Conservation (phyloP, 2,113 vertebrate species). For the Cinclus mexicanus region DNA sequence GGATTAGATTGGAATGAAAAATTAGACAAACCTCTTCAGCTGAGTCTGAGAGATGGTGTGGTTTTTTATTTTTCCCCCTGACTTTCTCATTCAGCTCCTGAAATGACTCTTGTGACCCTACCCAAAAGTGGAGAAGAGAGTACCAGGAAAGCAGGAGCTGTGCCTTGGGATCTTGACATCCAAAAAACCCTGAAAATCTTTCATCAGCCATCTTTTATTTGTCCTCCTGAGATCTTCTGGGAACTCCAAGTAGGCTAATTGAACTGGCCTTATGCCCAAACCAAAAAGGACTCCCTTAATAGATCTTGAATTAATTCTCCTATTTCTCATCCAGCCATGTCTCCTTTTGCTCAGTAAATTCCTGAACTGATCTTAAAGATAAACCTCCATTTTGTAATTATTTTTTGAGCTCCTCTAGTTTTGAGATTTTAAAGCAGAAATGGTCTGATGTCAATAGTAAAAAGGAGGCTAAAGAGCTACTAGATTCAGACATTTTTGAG, state of each 20-base stretch:
- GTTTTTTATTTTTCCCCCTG: fast-evolving
- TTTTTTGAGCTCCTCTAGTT: not conserved
- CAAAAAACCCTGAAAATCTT: not conserved
- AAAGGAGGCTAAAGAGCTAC: not conserved
- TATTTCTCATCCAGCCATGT: not conserved
- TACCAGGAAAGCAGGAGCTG: not conserved
- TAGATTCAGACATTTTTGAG: not conserved
- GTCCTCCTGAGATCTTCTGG: not conserved
- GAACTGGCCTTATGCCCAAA: not conserved
- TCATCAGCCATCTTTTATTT: not conserved
- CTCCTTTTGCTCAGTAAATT: not conserved
- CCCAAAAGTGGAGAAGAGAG: not conserved
- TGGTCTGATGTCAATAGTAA: not conserved
- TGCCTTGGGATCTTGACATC: not conserved
- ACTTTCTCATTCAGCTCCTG: not conserved
- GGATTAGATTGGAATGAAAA: not conserved
- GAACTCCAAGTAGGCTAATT: not conserved
- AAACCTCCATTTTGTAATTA: not conserved
- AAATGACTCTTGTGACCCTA: not conserved
- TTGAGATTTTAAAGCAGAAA: not conserved
- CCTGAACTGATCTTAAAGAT: not conserved
- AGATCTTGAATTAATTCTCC: not conserved
- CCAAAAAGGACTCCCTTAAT: not conserved
- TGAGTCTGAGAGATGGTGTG: not conserved
- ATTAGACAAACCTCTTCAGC: not conserved